A percentile compares a stretch with the other conserved stretches of the same genome.
These are phyloP conservation scores for Pseudeuparius sepicola DNA, from an alignment of 2,888 invertebrate genomes.

Conservation along the genomic window DNA sequence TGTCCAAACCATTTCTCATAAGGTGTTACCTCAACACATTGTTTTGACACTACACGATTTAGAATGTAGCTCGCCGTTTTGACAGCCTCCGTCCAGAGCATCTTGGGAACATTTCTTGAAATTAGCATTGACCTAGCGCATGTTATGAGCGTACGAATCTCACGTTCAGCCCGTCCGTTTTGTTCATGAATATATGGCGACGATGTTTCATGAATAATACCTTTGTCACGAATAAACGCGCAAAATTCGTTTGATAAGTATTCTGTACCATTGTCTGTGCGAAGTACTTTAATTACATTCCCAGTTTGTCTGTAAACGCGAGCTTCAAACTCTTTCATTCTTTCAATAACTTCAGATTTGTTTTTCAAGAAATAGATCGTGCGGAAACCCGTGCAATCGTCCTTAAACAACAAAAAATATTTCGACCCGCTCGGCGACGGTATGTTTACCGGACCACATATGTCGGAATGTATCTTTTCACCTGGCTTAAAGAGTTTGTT, in stretches of 20 bases:
- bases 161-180: slow-evolving; percentile 15
- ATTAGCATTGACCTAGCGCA: too few species aligned
- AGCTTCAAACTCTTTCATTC: slow-evolving; percentile 12
- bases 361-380: slow-evolving; percentile 19
- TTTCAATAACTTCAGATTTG: slow-evolving; percentile 14
- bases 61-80: slow-evolving; percentile 26
- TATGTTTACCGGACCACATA: slow-evolving; percentile 19
- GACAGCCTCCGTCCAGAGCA: slow-evolving; percentile 34
- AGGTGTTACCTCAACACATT: too few species aligned
- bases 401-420: slow-evolving; percentile 23
- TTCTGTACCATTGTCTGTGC: slow-evolving; percentile 17
- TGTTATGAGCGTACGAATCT: slow-evolving; percentile 13
- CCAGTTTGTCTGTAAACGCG: slow-evolving; percentile 13
- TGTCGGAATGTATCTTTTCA: slow-evolving; percentile 20
- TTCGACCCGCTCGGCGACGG: slow-evolving; percentile 17
- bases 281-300: slow-evolving; percentile 15
- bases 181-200: slow-evolving; percentile 15
- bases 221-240: slow-evolving; percentile 9
- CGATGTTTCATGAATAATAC: slow-evolving; percentile 14
- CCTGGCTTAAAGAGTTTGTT: too few species aligned
- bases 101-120: slow-evolving; percentile 24
- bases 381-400: slow-evolving; percentile 18
- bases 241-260: slow-evolving; percentile 11
- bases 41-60: slow-evolving; percentile 23
- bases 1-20: slow-evolving; percentile 20